These are phyloP conservation scores for Neelides sp. DNA, from an alignment of 1,140 invertebrate genomes.

Conservation along the genomic window DNA sequence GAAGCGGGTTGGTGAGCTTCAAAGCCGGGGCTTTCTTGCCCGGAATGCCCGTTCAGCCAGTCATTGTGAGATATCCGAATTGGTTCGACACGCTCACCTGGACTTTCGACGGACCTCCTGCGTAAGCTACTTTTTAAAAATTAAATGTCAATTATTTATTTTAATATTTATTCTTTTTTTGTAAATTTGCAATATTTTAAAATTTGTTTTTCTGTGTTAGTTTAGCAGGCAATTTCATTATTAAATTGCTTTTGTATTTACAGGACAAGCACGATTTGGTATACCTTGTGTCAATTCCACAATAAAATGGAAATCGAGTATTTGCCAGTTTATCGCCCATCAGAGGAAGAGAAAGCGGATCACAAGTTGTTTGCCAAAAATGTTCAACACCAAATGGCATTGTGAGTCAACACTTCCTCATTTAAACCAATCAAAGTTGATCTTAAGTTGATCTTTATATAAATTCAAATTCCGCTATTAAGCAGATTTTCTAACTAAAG, in stretches of 20 bases:
- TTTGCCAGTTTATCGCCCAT: conserved; percentile 80
- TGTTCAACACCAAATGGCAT: conserved; percentile 78
- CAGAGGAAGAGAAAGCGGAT: conserved; percentile 69
- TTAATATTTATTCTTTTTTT: neutral
- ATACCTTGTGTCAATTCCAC: conserved; percentile 78
- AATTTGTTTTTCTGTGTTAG: neutral
- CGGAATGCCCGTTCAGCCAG: conserved; percentile 86
- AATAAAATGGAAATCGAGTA: conserved; percentile 88
- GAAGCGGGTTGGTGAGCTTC: conserved; percentile 84
- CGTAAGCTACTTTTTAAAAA: conserved; percentile 69
- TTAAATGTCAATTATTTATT: conserved; percentile 8
- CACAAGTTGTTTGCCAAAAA: conserved; percentile 82
- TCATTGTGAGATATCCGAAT: conserved; percentile 82
- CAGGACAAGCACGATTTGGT: conserved; percentile 73
- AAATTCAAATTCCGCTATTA: too few species aligned
- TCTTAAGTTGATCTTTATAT: too few species aligned
- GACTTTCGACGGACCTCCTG: conserved; percentile 94
- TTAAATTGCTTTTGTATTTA: conserved; percentile 23
- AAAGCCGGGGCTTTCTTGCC: conserved; percentile 87
- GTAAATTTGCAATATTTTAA: neutral
- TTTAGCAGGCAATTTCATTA: conserved; percentile 5
- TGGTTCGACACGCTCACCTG: conserved; percentile 84
- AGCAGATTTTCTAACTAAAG: neutral
- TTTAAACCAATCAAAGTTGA: too few species aligned
- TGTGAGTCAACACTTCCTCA: conserved; percentile 48